These are phyloP conservation scores for Nothura maculosa DNA, from an alignment of 2,797 vertebrate species.

Conservation along the genomic window DNA sequence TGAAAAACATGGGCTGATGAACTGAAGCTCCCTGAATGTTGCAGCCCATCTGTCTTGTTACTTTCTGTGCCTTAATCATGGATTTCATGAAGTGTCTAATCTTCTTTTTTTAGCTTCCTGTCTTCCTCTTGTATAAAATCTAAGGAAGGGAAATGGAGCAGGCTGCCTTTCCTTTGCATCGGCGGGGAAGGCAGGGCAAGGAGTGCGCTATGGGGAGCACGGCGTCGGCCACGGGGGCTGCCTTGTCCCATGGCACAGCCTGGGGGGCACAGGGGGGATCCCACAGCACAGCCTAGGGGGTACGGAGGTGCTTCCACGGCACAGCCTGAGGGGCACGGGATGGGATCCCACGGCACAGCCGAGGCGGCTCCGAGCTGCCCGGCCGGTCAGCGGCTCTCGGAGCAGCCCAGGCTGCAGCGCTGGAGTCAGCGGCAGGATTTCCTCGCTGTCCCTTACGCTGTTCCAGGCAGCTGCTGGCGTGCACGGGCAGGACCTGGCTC, in stretches of 20 bases:
- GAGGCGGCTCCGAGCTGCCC: not conserved
- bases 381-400: not conserved
- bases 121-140: constrained; percentile 71
- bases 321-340: not conserved
- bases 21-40: constrained; percentile 46
- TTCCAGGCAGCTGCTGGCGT: not conserved
- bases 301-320: too few relatives aligned
- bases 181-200: constrained; percentile 12
- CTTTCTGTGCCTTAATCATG: constrained; percentile 75
- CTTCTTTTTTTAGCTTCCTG: constrained; percentile 73
- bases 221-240: not conserved
- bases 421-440: not conserved
- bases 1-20: constrained; percentile 39
- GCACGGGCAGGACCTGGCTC: not conserved
- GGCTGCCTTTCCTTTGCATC: constrained; percentile 67
- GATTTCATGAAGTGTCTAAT: constrained; percentile 73
- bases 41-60: constrained; percentile 77
- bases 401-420: not conserved
- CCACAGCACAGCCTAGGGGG: fast-evolving
- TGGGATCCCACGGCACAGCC: fast-evolving
- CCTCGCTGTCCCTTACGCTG: not conserved
- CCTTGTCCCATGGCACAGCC: fast-evolving
- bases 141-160: constrained; percentile 67
- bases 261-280: not conserved
- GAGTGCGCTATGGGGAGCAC: not conserved